phyloP scores from a whole-genome alignment of 2,888 invertebrate genomes.

The Melieria omissa region DNA sequence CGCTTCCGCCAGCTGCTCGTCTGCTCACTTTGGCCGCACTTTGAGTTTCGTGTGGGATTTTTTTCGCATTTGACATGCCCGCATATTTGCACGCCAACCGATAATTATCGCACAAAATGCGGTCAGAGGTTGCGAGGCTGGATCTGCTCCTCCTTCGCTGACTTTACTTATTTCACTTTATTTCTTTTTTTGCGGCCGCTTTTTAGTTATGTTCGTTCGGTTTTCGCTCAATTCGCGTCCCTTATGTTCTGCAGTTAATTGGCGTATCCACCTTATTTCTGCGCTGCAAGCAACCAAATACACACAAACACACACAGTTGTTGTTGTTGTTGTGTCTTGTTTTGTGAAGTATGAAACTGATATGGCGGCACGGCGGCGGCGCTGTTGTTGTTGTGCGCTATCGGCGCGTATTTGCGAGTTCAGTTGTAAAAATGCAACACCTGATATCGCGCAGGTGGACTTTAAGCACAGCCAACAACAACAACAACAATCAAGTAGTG shows the following conservation, averaged over 20 bases:
- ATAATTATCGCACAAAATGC: conserved; percentile 59
- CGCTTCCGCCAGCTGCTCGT: too few relatives aligned
- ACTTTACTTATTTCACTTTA: conserved; percentile 23
- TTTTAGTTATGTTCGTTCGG: conserved; percentile 29
- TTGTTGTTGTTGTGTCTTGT: conserved; percentile 5
- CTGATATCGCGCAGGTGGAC: conserved; percentile 59
- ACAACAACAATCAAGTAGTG: background rate
- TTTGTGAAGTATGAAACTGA: conserved; percentile 33
- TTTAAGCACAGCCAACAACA: conserved; percentile 32
- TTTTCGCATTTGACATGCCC: conserved; percentile 41
- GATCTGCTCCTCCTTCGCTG: conserved; percentile 8
- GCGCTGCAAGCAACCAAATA: conserved; percentile 34
- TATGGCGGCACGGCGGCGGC: conserved; percentile 7
- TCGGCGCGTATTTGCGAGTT: conserved; percentile 45
- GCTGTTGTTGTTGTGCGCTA: conserved; percentile 9
- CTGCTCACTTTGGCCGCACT: too few relatives aligned
- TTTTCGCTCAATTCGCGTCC: conserved; percentile 29
- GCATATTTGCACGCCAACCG: conserved; percentile 65
- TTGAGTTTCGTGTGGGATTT: too few relatives aligned
- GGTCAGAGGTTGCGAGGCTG: conserved; percentile 60
- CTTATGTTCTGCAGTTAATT: conserved; percentile 45
- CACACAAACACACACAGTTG: background rate
- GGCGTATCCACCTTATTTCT: conserved; percentile 51
- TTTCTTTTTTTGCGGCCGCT: conserved; percentile 19
- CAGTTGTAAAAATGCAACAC: conserved; percentile 57